phyloP scores from a whole-genome alignment of 2,888 invertebrate species.

The Drosophila picticornis region DNA sequence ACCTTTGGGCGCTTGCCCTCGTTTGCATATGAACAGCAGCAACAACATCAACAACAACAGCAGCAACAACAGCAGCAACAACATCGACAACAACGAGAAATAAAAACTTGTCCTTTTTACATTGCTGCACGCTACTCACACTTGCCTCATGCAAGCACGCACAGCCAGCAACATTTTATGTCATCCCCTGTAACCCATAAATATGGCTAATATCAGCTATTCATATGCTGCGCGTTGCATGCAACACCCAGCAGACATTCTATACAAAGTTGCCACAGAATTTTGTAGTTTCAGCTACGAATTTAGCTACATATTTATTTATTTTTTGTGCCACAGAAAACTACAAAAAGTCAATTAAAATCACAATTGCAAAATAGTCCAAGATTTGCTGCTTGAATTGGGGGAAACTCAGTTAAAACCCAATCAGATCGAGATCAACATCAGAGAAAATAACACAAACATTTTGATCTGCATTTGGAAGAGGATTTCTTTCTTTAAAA shows the following conservation, averaged over 20 bases:
- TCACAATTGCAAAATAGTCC: neutral
- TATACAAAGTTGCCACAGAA: neutral
- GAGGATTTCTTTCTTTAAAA: neutral
- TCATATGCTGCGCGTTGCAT: neutral
- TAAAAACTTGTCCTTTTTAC: constrained; percentile 15
- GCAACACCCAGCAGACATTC: constrained; percentile 1
- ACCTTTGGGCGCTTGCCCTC: constrained; percentile 75
- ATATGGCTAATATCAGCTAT: constrained; percentile 16
- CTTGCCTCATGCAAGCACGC: constrained; percentile 40
- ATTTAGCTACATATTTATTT: neutral
- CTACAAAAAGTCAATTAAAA: neutral
- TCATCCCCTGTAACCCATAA: constrained; percentile 7
- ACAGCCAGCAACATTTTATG: constrained; percentile 20
- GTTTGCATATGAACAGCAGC: constrained; percentile 51
- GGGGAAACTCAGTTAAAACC: neutral
- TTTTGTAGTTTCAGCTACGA: neutral
- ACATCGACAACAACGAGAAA: constrained; percentile 8
- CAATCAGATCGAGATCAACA: neutral
- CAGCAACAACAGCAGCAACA: constrained; percentile 6
- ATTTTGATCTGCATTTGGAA: neutral
- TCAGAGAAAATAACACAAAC: neutral
- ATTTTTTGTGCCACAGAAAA: neutral
- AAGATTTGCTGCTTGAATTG: neutral
- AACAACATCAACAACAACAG: constrained; percentile 7
- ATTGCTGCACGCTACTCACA: neutral